These are phyloP conservation scores for Calidris pygmaea DNA, from an alignment of 2,113 vertebrate species.

Conservation along the genomic window DNA sequence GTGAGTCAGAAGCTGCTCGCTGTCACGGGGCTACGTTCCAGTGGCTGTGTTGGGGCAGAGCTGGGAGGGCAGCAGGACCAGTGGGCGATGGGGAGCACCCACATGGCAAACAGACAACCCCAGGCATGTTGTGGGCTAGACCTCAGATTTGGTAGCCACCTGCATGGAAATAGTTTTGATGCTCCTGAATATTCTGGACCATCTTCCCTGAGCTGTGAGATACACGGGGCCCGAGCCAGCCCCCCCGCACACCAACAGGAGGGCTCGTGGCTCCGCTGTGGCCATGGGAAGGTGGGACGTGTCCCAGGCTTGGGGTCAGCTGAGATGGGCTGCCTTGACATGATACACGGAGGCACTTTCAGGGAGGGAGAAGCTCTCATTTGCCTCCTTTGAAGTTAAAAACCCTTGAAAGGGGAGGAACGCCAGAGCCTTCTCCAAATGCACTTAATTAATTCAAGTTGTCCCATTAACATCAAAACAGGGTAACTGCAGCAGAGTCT, in stretches of 20 bases:
- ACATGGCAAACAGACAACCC: background rate
- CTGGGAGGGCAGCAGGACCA: background rate
- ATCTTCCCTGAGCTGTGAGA: background rate
- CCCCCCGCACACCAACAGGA: fast-evolving
- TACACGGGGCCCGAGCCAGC: fast-evolving
- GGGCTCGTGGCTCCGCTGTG: background rate
- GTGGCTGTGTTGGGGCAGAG: background rate
- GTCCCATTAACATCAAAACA: slow-evolving; percentile 19
- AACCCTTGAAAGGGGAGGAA: background rate
- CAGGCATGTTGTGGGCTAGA: background rate
- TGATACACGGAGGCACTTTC: background rate
- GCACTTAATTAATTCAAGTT: slow-evolving; percentile 21
- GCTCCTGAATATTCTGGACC: background rate
- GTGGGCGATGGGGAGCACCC: background rate
- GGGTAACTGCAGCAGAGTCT: background rate
- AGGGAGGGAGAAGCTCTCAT: background rate
- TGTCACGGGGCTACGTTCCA: fast-evolving
- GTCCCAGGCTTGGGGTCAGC: background rate
- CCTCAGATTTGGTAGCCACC: background rate
- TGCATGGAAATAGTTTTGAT: background rate
- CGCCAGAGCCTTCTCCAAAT: background rate
- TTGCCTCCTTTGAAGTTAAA: slow-evolving; percentile 23
- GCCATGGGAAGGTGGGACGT: background rate
- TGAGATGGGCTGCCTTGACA: background rate
- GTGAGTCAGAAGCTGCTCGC: background rate